A percentile compares a stretch with the other conserved stretches of the same genome.
These are phyloP conservation scores for Octopus sinensis DNA, from an alignment of 1,140 invertebrate species.

Conservation along the genomic window DNA sequence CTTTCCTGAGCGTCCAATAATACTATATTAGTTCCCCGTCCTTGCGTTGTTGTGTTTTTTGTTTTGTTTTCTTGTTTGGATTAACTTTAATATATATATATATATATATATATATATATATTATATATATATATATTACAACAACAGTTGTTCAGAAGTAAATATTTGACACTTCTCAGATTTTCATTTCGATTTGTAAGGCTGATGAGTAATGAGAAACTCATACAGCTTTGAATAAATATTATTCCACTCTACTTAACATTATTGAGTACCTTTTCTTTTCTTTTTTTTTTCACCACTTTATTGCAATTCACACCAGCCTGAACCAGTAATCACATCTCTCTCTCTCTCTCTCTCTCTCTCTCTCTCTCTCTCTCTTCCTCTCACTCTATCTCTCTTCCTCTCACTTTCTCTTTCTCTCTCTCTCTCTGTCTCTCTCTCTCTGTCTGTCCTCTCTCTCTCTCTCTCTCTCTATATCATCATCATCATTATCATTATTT, in stretches of 20 bases:
- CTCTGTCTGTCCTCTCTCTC: neutral
- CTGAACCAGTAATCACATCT: neutral
- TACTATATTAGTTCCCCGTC: too few species aligned
- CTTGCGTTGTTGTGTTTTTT: too few species aligned
- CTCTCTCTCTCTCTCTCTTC: neutral
- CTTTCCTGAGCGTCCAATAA: too few species aligned
- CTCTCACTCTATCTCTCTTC: neutral
- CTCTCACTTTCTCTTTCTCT: neutral
- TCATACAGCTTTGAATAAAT: neutral
- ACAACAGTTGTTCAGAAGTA: neutral
- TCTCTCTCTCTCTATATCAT: neutral
- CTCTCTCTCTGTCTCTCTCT: neutral
- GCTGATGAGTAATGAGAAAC: neutral
- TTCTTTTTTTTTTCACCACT: too few species aligned
- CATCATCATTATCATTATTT: neutral
- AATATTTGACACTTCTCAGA: neutral
- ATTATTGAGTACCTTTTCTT: neutral
- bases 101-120: conserved; percentile 11
- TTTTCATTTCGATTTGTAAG: too few species aligned
- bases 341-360: neutral
- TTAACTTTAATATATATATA: conserved; percentile 11
- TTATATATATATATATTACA: neutral
- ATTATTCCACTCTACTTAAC: neutral
- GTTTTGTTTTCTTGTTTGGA: too few species aligned
- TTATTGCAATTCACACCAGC: too few species aligned